A percentile compares a stretch with the other conserved stretches of the same genome.
Evolutionary conservation across 2,113 vertebrate genomes (phyloP).

Genomic region (Colius striatus): DNA sequence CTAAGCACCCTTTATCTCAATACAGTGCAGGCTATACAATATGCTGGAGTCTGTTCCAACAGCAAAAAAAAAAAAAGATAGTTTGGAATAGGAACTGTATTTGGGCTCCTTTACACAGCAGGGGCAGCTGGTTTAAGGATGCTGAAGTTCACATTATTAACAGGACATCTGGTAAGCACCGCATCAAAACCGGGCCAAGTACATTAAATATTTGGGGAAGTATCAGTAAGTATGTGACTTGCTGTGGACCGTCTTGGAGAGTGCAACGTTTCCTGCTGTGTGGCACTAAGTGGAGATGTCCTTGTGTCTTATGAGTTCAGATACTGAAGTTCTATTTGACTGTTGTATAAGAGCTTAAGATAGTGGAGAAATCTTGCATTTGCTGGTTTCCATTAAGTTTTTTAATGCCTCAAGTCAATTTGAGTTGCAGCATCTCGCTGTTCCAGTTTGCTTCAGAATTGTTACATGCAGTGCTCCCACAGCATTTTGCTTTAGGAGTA

Average conservation of each 20-base stretch:
- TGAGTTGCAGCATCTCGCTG: not conserved
- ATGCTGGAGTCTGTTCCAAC: not conserved
- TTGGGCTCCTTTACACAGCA: not conserved
- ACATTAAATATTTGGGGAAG: not conserved
- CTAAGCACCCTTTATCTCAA: not conserved
- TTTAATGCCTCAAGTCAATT: slow-evolving; percentile 16
- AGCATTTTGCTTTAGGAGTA: not conserved
- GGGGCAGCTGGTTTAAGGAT: not conserved
- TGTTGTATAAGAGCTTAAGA: not conserved
- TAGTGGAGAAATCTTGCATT: not conserved
- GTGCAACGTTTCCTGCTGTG: not conserved
- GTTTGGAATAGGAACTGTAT: not conserved
- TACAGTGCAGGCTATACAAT: not conserved
- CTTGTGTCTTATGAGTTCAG: not conserved
- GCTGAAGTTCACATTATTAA: not conserved
- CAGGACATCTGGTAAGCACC: not conserved
- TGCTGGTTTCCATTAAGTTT: not conserved
- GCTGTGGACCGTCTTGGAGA: not conserved
- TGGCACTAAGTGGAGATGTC: not conserved
- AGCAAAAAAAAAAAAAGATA: not conserved
- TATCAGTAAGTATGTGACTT: not conserved
- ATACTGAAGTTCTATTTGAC: not conserved
- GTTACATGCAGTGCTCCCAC: not conserved
- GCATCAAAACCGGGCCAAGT: not conserved
- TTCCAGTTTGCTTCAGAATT: slow-evolving; percentile 10